These are phyloP conservation scores for Ectobius pallidus DNA, from an alignment of 2,888 invertebrate species.

Conservation along the genomic window DNA sequence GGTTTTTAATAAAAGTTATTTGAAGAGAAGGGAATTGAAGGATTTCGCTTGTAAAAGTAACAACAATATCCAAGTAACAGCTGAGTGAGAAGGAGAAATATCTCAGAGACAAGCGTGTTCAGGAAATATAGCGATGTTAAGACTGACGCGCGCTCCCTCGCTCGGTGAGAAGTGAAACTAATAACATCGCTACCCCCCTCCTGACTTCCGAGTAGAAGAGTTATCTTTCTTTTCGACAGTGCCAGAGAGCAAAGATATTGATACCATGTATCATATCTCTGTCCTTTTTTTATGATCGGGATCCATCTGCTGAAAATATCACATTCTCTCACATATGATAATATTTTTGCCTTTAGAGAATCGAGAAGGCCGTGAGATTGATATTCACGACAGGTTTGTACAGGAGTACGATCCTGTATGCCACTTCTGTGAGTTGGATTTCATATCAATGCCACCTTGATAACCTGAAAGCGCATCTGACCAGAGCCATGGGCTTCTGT, in stretches of 20 bases:
- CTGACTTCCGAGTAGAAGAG: slow-evolving; percentile 8
- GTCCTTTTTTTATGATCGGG: neutral
- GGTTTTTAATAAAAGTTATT: too few relatives aligned
- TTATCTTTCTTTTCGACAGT: slow-evolving; percentile 24
- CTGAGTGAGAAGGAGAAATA: too few relatives aligned
- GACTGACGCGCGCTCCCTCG: too few relatives aligned
- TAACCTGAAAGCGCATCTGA: too few relatives aligned
- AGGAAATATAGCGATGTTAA: slow-evolving; percentile 19
- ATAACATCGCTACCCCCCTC: neutral
- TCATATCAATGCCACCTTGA: neutral
- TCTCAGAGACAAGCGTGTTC: too few relatives aligned
- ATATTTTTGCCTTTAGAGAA: slow-evolving; percentile 10
- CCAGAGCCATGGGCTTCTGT: too few relatives aligned
- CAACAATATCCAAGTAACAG: too few relatives aligned
- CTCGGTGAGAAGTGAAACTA: slow-evolving; percentile 21
- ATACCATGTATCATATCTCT: slow-evolving; percentile 15
- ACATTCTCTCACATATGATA: slow-evolving; percentile 15
- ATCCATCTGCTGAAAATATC: slow-evolving; percentile 19
- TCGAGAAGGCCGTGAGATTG: neutral
- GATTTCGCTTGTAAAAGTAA: too few relatives aligned
- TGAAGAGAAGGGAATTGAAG: too few relatives aligned
- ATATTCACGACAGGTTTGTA: slow-evolving; percentile 14
- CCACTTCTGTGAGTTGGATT: slow-evolving; percentile 5
- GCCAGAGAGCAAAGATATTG: slow-evolving; percentile 17
- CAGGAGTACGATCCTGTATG: neutral